Evolutionary conservation across 64 coral and sea anemone genomes (phyloP), one percentile per base, ranked within the genome.

Genomic region (Dendrophyllia cribrosa): DNA sequence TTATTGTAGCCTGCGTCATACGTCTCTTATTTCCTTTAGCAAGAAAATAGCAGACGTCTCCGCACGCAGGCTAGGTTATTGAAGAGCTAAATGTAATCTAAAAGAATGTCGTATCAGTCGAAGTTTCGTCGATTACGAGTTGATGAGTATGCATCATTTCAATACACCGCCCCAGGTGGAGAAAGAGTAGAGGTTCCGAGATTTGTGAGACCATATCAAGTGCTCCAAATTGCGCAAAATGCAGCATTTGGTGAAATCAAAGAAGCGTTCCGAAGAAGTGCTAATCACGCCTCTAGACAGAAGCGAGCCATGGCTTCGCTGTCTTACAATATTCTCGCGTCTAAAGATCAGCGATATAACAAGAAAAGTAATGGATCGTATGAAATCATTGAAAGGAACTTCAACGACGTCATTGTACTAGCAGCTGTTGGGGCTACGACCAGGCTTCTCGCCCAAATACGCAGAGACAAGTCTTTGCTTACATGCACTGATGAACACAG

Each of bases 231-330:
- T 24, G 4, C 12, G 1, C 43, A 43, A 4, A 69, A 1, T 68
- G 76, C 52, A 75, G 17, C 70, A 43, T 7, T 0, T 58, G 46
- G 14, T 49, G 88, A 55, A 14, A 61, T 86, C 45, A 92, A 92
- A 52, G 14, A 48, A 50, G 70, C 90, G 50, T 92, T 92, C 43
- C 74, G 25, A 73, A 62, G 10, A 5, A 45, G 19, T 5, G 83
- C 59, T 22, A 66, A 17, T 6, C 69, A 83, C 13, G 4, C 3
- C 12, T 3, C 23, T 22, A 70, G 79, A 0, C 70, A 92, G 49
- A 73, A 77, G 2, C 90, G 90, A 23, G 90, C 80, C 7, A 17
- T 85, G 52, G 80, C 72, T 7, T 92, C 90, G 50, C 11, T 92
- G 44, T 51, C 79, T 20, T 85, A 84, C 22, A 80, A 77, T 59